Base-by-base conservation (phyloP, 2,113 vertebrate species). In the Catharus minimus region DNA sequence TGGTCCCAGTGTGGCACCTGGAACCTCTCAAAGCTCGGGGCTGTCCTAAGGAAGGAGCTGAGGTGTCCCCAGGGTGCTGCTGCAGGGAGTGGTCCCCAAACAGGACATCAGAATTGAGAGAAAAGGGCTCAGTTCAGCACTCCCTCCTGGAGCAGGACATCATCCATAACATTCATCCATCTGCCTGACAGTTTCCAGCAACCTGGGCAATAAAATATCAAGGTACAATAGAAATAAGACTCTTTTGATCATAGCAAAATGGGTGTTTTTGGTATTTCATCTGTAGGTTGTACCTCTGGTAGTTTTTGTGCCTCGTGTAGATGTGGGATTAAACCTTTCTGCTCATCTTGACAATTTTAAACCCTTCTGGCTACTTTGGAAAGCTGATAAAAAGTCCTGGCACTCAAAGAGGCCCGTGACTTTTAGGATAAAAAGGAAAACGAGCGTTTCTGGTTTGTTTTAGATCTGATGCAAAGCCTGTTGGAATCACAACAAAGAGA, bases 141-240 rank as follows among this genome's bases (percentile, higher is more conserved):
- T 53, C 49, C 38, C 64, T 71, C 20, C 78, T 76, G 76, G 72
- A 83, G 32, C 3, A n/a, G n/a, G n/a, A 39, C 33, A 13, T 86
- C 41, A 38, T 38, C 38, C 38, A 38, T 38, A 38, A 38, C 60
- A 3, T 81, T 88, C 88, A 90, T 90, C 88, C 93, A 95, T 93
- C 93, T 96, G 92, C 69, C 80, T 95, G 92, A 72, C 80, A 84
- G 41, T 90, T 90, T 78, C 80, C 88, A 88, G 74, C 69, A 86
- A 94, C 65, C 78, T 10, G 0, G 47, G 66, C 80, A 75, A 78
- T 65, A 81, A 82, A 92, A 90, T 86, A 92, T 86, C 67, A 78
- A 92, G 90, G 92, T 75, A 67, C 10, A 43, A 76, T 86, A 74
- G 83, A 90, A 94, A 87, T 87, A 89, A 92, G 77, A 44, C 58